Evolutionary conservation across 2,888 invertebrate species (phyloP).

Genomic region (Cerastis rubricosa): DNA sequence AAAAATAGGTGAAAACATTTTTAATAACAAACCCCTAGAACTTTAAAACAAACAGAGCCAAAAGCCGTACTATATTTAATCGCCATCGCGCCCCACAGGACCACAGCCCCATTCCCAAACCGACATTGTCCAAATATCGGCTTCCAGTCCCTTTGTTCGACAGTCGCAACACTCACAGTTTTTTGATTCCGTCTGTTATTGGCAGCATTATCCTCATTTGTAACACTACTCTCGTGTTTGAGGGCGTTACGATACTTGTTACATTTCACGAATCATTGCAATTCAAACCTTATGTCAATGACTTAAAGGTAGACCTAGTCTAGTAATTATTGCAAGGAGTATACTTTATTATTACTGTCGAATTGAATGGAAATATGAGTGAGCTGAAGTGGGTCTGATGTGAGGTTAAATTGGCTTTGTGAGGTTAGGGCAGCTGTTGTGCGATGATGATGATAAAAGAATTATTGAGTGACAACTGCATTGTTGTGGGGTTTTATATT

Average conservation of each 20-base stretch:
- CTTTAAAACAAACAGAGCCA: background rate
- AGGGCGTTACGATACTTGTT: slow-evolving; percentile 60
- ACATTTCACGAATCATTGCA: background rate
- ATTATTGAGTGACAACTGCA: slow-evolving; percentile 21
- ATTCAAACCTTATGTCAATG: background rate
- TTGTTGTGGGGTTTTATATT: background rate
- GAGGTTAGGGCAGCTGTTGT: slow-evolving; percentile 45
- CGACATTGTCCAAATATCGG: slow-evolving; percentile 51
- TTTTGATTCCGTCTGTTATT: slow-evolving; percentile 46
- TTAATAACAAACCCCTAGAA: background rate
- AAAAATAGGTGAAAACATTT: background rate
- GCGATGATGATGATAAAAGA: slow-evolving; percentile 1
- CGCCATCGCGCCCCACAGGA: background rate
- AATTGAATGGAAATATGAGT: slow-evolving; percentile 50
- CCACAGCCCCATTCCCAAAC: background rate
- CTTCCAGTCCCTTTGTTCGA: slow-evolving; percentile 42
- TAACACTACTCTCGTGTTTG: slow-evolving; percentile 70
- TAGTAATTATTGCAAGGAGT: background rate
- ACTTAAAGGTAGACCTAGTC: background rate
- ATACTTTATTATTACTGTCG: slow-evolving; percentile 42
- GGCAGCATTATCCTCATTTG: slow-evolving; percentile 58
- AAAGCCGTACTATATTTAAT: slow-evolving; percentile 10
- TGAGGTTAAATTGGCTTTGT: slow-evolving; percentile 53
- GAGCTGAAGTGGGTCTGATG: slow-evolving; percentile 41
- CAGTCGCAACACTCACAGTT: slow-evolving; percentile 41